Evolutionary conservation across 2,888 invertebrate species (phyloP).

Genomic region (Epinotia bilunana): DNA sequence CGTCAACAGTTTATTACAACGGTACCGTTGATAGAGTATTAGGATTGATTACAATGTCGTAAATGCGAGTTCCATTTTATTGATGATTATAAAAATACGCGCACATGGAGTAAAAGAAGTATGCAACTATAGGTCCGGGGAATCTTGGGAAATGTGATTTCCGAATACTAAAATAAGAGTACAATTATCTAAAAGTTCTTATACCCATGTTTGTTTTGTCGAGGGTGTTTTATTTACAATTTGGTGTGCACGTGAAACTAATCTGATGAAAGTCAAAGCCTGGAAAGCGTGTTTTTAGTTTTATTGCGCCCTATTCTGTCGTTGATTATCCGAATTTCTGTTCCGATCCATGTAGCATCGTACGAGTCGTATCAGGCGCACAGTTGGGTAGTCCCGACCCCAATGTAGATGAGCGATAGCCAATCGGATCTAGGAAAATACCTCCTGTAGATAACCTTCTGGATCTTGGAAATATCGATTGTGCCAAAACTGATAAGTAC

Average conservation of each 20-base stretch:
- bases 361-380: conserved; percentile 9
- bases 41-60: background rate
- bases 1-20: background rate
- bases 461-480: no score
- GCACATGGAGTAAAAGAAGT: background rate
- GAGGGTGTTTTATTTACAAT: no score
- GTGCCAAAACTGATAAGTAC: no score
- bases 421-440: background rate
- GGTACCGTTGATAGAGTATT: background rate
- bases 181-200: no score
- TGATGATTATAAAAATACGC: background rate
- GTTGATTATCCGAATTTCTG: background rate
- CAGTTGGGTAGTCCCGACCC: conserved; percentile 8
- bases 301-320: background rate
- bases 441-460: no score
- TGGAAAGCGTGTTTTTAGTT: no score
- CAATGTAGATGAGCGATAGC: background rate
- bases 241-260: background rate
- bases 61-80: background rate
- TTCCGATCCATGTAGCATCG: background rate
- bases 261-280: no score
- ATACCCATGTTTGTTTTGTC: no score
- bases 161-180: no score
- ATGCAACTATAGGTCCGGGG: background rate
- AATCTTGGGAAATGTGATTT: no score